A percentile compares a stretch with the other conserved stretches of the same genome.
Conservation (phyloP, 35 echinoderm and acorn worm genomes). For the Acanthaster planci region DNA sequence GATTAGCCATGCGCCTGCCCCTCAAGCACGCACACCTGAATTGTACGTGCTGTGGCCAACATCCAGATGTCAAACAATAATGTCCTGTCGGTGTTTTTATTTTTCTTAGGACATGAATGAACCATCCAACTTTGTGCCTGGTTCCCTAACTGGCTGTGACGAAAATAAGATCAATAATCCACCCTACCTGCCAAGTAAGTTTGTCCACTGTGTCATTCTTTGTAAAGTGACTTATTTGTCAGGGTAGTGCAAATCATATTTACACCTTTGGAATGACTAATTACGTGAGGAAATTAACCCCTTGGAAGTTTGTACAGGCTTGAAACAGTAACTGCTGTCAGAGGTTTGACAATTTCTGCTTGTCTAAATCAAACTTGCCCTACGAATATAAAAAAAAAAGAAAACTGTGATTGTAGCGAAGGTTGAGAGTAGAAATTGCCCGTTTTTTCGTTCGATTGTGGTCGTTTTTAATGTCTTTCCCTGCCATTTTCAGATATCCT, state of each 20-base stretch:
- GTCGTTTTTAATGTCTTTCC: neutral
- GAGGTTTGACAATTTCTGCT: too few relatives aligned
- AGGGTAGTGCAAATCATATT: too few relatives aligned
- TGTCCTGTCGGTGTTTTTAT: constrained; percentile 9
- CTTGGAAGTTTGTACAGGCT: too few relatives aligned
- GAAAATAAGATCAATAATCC: constrained; percentile 88
- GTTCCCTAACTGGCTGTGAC: constrained; percentile 68
- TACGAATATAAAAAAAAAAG: too few relatives aligned
- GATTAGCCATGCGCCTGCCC: too few relatives aligned
- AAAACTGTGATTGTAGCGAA: neutral
- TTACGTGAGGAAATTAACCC: too few relatives aligned
- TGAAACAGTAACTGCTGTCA: too few relatives aligned
- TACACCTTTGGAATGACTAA: too few relatives aligned
- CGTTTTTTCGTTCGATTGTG: neutral
- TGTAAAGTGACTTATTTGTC: too few relatives aligned
- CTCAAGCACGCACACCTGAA: too few relatives aligned
- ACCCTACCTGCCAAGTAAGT: constrained; percentile 95
- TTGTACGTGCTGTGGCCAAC: neutral
- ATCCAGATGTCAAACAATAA: neutral
- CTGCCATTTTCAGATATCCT: neutral
- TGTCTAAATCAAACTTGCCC: too few relatives aligned
- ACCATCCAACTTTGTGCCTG: constrained; percentile 83
- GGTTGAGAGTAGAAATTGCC: neutral
- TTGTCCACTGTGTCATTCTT: too few relatives aligned
- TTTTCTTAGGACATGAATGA: constrained; percentile 93